Base-by-base conservation (phyloP, 2,113 vertebrate species). In the Bubo bubo region DNA sequence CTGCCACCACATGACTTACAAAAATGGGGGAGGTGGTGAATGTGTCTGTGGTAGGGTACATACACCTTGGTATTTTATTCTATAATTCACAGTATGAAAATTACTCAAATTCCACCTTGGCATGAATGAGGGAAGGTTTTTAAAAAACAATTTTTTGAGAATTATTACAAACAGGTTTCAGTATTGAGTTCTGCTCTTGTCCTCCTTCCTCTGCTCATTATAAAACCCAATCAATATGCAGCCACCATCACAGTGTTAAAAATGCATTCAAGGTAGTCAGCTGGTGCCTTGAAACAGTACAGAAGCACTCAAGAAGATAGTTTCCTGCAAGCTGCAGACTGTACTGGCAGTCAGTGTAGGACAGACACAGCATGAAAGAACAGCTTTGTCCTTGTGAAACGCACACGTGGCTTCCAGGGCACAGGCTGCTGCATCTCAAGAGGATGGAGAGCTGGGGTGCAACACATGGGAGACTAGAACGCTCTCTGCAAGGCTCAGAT, bases 111-210 rank as follows among this genome's bases (percentile, higher is more conserved):
- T 93, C 66, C 89, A 94, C 85, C 47, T 88, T 94, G 75, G 49
- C 79, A 63, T 60, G 47, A 91, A 77, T 88, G 72, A 67, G 26
- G 66, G 83, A 55, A 87, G n/a, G 14, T 8, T 70, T 87, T 92
- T 70, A 28, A 56, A 94, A 90, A 55, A 74, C 43, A 14, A 60
- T 28, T 71, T 79, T 71, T 81, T 37, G 55, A 95, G 60, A 93
- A 87, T 84, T 93, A 87, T 84, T 93, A 86, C 67, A 84, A 95
- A 95, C n/a, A 79, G 66, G 23, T 87, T 94, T 93, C 89, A 83
- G 6, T 70, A 93, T 77, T 86, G 52, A 80, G 47, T 77, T 60
- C 68, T 70, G 43, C 74, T 87, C 70, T 75, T 35, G 2, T 56
- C 76, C 47, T 88, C 93, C 74, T 84, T 62, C 22, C 60, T 71